Evolutionary conservation across 1,140 invertebrate species (phyloP).

Genomic region (Aphis craccivora): DNA sequence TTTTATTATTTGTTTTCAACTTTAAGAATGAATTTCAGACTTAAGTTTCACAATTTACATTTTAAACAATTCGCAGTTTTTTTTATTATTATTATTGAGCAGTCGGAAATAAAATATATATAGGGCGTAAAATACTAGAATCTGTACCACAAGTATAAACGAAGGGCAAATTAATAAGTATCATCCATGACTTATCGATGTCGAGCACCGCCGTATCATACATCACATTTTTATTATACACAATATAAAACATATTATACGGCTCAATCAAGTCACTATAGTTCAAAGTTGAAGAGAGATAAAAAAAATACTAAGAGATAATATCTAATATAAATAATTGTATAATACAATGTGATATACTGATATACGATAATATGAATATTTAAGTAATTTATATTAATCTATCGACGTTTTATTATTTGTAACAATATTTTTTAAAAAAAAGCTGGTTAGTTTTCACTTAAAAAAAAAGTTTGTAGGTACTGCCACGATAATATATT

Average conservation of each 20-base stretch:
- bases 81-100: not conserved
- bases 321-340: not conserved
- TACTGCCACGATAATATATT: not conserved
- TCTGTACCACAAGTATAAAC: not conserved
- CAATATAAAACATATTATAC: too few species aligned
- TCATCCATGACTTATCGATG: not conserved
- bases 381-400: too few species aligned
- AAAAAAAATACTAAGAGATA: not conserved
- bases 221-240: too few species aligned
- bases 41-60: not conserved
- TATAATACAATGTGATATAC: too few species aligned
- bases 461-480: not conserved
- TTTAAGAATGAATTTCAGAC: not conserved
- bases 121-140: not conserved
- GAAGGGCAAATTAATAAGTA: not conserved
- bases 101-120: too few species aligned
- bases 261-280: too few species aligned
- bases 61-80: not conserved
- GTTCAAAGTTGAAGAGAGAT: not conserved
- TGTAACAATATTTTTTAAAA: too few species aligned
- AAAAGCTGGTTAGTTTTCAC: not conserved
- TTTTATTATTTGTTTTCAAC: not conserved
- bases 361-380: too few species aligned
- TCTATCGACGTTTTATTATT: too few species aligned
- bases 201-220: not conserved